A percentile compares a stretch with the other conserved stretches of the same genome.
Conservation (phyloP, 2,113 vertebrate species). For the Prinia subflava region DNA sequence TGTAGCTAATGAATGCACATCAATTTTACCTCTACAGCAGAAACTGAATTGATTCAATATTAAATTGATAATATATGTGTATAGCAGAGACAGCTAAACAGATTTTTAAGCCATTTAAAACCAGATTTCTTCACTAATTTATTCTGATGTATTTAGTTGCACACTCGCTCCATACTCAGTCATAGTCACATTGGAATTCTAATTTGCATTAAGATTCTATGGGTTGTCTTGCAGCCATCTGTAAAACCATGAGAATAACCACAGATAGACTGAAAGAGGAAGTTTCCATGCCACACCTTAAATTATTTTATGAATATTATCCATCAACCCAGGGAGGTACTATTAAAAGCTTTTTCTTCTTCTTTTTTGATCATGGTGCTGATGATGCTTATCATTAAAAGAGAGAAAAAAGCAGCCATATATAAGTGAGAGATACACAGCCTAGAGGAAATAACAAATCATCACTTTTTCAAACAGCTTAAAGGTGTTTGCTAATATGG, state of each 20-base stretch:
- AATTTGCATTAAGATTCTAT: conserved; percentile 9
- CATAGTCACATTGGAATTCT: conserved; percentile 23
- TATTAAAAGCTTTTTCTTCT: neutral
- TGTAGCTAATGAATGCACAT: neutral
- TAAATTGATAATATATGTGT: neutral
- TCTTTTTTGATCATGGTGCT: neutral
- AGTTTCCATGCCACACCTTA: neutral
- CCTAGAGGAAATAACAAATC: conserved; percentile 38
- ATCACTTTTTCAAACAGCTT: conserved; percentile 53
- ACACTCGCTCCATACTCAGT: neutral
- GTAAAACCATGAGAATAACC: neutral
- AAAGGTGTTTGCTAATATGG: conserved; percentile 64
- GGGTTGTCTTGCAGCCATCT: conserved; percentile 7
- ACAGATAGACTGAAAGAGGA: neutral
- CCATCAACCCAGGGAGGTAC: neutral
- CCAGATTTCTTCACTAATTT: conserved; percentile 6
- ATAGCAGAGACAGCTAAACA: neutral
- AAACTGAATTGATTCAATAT: neutral
- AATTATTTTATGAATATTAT: neutral
- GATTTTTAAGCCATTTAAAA: neutral
- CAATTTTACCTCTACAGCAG: neutral
- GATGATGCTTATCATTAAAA: neutral
- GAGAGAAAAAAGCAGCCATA: neutral
- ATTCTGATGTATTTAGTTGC: neutral
- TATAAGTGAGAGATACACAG: neutral